Evolutionary conservation across 2,797 vertebrate species (phyloP).

Genomic region (Scolopax bukidnonensis): DNA sequence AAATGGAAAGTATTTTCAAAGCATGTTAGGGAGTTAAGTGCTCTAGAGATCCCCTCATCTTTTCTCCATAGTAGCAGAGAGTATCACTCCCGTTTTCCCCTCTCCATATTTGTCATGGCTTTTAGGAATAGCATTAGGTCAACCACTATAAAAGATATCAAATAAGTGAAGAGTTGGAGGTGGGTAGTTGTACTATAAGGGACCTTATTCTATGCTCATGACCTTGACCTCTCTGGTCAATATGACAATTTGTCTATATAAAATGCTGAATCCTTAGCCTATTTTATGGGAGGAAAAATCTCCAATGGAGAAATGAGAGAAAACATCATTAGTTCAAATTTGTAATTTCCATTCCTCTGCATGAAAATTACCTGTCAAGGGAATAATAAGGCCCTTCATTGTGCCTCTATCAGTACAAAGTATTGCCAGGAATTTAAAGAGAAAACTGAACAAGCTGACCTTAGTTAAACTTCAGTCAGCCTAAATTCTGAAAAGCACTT

Average conservation of each 20-base stretch:
- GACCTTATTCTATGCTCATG: not conserved
- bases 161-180: not conserved
- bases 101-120: not conserved
- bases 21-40: not conserved
- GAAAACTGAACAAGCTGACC: conserved; percentile 19
- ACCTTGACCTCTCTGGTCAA: not conserved
- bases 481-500: conserved; percentile 15
- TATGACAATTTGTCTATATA: not conserved
- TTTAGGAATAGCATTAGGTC: not conserved
- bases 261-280: not conserved
- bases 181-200: not conserved
- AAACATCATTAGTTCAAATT: conserved; percentile 6
- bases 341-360: conserved; percentile 23
- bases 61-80: not conserved
- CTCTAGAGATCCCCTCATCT: not conserved
- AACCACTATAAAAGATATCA: not conserved
- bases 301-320: not conserved
- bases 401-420: not conserved
- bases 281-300: not conserved
- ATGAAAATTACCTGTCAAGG: conserved; percentile 37
- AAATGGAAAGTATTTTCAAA: not conserved
- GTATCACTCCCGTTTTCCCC: not conserved
- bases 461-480: conserved; percentile 14
- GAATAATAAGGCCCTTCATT: not conserved
- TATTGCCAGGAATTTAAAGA: not conserved